Evolutionary conservation across 2,113 vertebrate species (phyloP), one percentile per base, ranked within the genome.

Genomic region (Cyprinodon tularosa): DNA sequence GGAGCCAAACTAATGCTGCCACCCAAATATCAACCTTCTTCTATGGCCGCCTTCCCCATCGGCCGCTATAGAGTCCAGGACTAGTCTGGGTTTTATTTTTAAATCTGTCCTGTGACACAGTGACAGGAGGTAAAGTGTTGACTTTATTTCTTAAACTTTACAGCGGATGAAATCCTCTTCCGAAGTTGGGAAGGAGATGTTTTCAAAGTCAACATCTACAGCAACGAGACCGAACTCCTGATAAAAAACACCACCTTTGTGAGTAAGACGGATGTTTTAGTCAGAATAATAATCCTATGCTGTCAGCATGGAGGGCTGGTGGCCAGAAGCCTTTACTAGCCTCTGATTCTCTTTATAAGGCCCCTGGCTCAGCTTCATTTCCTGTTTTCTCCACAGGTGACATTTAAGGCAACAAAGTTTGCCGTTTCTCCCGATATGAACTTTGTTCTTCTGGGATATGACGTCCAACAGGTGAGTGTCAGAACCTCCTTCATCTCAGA

Each of bases 401-500:
- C 94, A 6, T 98, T 98, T 88, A 98, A 99, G 93, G 97, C 97
- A 39, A 96, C 96, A 69, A 96, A 94, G 89, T 95, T 97, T 82
- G 94, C 94, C 3, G 93, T 98, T 78, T 98, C 97, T 82, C 96
- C 97, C 67, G 97, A 98, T 86, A 91, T 96, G 82, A 96, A 95
- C 89, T 98, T 94, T 40, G 95, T 99, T 89, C 96, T 99, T 72
- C 94, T 99, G 82, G 96, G 95, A 0, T 99, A 98, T 68, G 96
- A 98, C 63, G 94, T 99, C 72, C 96, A 95, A 81, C 96, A 96
- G 96, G 97, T 98, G 47, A 63, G 62, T 17, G 13, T 63, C 1
- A 57, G 47, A 29, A 14, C 65, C 13, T 12, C 14, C 12, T 3
- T 2, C 15, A 45, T 3, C 0, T 2, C 15, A 45, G 4, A 3